Conservation (phyloP, 92 coral and sea anemone species). For the Hydrozoanthus gracilis region DNA sequence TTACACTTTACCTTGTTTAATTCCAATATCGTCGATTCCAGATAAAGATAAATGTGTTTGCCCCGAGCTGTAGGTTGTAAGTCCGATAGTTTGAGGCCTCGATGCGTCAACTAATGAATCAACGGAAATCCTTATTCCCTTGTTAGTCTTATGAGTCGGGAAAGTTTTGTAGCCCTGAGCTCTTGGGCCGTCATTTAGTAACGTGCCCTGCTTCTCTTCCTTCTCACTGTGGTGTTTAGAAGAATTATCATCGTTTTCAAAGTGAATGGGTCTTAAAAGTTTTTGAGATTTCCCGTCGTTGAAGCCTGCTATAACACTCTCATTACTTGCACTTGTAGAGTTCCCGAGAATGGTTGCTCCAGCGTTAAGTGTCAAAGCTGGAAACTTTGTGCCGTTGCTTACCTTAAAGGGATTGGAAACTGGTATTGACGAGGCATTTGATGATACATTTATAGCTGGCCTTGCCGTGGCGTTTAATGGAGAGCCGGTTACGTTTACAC, state of each 20-base stretch:
- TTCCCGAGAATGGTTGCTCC: not conserved
- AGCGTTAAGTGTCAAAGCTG: not conserved
- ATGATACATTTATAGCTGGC: not conserved
- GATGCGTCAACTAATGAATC: not conserved
- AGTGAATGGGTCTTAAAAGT: not conserved
- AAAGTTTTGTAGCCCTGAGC: not conserved
- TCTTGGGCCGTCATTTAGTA: not conserved
- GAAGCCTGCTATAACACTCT: not conserved
- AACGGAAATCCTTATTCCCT: constrained; percentile 1
- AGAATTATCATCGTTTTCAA: not conserved
- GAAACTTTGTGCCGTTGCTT: not conserved
- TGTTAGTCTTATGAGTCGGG: not conserved
- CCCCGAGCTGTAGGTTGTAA: not conserved
- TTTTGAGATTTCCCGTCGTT: not conserved
- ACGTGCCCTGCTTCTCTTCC: not conserved
- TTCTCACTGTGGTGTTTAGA: not conserved
- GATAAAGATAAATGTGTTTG: not conserved
- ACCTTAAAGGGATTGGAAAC: not conserved
- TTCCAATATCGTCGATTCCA: not conserved
- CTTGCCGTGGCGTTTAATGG: not conserved
- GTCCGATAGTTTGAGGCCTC: constrained; percentile 1
- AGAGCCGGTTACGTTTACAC: not conserved
- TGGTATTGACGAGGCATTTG: not conserved
- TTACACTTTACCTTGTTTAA: constrained; percentile 12
- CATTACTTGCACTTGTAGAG: not conserved